Evolutionary conservation across 2,113 vertebrate species (phyloP), one percentile per base, ranked within the genome.

Genomic region (Ictidomys tridecemlineatus): DNA sequence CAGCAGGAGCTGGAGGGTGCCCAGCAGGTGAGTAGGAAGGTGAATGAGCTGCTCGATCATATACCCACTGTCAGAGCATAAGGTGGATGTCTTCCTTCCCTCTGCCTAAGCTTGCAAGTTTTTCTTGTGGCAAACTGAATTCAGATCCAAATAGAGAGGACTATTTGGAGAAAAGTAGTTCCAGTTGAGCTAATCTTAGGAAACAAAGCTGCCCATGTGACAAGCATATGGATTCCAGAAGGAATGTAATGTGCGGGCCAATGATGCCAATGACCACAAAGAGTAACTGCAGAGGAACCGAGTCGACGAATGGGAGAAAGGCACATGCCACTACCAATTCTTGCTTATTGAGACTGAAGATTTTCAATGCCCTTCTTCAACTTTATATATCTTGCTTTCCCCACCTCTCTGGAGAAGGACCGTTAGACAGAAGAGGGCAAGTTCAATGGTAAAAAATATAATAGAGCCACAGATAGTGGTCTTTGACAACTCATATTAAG

Each of bases 251-350:
- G 45, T 34, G 8, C 24, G 34, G 32, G 32, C 5, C 39, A 63
- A 1, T 39, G 51, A 91, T 80, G n/a, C 72, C 63, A 65, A 70
- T 28, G 34, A 56, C 39, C 77, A 53, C 14, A 5, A 11, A 4
- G 18, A 9, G 70, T 85, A 76, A 74, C 24, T 42, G 11, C 4
- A 56, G 51, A 84, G 39, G 16, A 63, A 91, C 26, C 24, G 65
- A 89, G 53, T 42, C 48, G 61, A 1, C 37, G 14, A 8, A 2
- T 2, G 28, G 32, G 48, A 53, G 45, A 14, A 51, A 10, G 8
- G 1, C 9, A n/a, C 3, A 9, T 34, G 63, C 34, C 30, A 26
- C 30, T 12, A n/a, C 32, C 34, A 3, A 0, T 69, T 70, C 48
- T 45, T 70, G 48, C 34, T 74, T 74, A 80, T 37, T 53, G 20